Evolutionary conservation across 1,140 invertebrate genomes (phyloP).

Genomic region (Chironomus tepperi): DNA sequence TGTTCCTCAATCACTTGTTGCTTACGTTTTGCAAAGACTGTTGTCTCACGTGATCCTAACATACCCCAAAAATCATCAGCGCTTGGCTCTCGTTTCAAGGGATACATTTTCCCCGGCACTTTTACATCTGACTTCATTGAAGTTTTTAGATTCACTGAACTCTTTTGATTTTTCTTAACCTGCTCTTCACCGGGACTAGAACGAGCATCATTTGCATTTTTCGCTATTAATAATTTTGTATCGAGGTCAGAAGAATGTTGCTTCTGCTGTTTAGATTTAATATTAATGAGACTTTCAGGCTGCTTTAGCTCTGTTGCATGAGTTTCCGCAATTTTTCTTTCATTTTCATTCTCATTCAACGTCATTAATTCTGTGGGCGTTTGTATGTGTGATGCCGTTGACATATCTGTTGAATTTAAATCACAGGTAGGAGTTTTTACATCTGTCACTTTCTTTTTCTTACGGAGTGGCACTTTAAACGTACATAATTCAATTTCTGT

Average conservation of each 20-base stretch:
- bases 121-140: constrained; percentile 29
- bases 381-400: not conserved
- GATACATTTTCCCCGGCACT: constrained; percentile 31
- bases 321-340: not conserved
- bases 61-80: constrained; percentile 39
- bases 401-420: constrained; percentile 28
- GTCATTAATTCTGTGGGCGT: not conserved
- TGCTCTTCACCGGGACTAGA: constrained; percentile 22
- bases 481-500: constrained; percentile 36
- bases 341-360: constrained; percentile 16
- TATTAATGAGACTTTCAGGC: not conserved
- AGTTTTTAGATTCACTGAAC: constrained; percentile 26
- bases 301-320: not conserved
- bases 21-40: constrained; percentile 38
- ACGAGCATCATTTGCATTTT: not conserved
- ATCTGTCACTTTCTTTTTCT: constrained; percentile 33
- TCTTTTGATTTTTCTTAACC: constrained; percentile 18
- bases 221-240: not conserved
- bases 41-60: constrained; percentile 35
- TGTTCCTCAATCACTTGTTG: constrained; percentile 30
- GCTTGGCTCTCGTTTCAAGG: constrained; percentile 35
- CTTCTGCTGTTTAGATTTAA: constrained; percentile 29
- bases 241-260: constrained; percentile 15
- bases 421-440: constrained; percentile 28
- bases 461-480: constrained; percentile 32